These are phyloP conservation scores for Corella eumyota DNA, from an alignment of 23 tunicate genomes.

Conservation along the genomic window DNA sequence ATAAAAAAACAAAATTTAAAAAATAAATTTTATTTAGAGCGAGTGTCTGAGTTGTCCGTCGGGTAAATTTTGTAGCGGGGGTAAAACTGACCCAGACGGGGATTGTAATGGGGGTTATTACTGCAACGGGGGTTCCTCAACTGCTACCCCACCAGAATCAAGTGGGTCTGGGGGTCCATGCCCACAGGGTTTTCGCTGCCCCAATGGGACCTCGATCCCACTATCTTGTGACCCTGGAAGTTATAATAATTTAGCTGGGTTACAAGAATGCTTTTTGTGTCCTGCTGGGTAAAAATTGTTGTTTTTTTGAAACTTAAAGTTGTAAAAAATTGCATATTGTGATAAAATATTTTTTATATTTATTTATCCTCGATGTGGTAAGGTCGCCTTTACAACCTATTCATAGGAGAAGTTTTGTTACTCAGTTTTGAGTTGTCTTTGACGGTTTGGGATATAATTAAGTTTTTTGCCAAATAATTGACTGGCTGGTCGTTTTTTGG, in stretches of 20 bases:
- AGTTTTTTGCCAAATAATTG: too few relatives aligned
- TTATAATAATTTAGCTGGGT: constrained; percentile 43
- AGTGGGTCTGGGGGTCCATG: constrained; percentile 77
- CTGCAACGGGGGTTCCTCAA: constrained; percentile 41
- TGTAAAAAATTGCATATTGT: neutral
- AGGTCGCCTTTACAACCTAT: too few relatives aligned
- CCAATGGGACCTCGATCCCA: constrained; percentile 52
- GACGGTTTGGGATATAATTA: too few relatives aligned
- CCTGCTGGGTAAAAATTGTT: constrained; percentile 72
- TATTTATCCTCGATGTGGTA: constrained; percentile 80
- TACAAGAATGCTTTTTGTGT: constrained; percentile 58
- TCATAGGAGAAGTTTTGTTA: too few relatives aligned
- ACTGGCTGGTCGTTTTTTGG: too few relatives aligned
- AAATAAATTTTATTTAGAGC: too few relatives aligned
- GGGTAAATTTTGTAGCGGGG: constrained; percentile 61
- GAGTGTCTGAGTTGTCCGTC: constrained; percentile 59
- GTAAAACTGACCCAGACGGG: constrained; percentile 53
- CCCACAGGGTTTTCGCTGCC: constrained; percentile 74
- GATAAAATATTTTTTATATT: constrained; percentile 10
- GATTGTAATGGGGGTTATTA: constrained; percentile 78
- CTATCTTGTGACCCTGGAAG: constrained; percentile 62
- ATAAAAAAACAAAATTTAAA: too few relatives aligned
- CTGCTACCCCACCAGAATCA: constrained; percentile 12
- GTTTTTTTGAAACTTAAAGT: too few relatives aligned
- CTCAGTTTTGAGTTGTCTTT: too few relatives aligned